Evolutionary conservation across 2,113 vertebrate species (phyloP), one percentile per base, ranked within the genome.

Genomic region (Hoplias malabaricus): DNA sequence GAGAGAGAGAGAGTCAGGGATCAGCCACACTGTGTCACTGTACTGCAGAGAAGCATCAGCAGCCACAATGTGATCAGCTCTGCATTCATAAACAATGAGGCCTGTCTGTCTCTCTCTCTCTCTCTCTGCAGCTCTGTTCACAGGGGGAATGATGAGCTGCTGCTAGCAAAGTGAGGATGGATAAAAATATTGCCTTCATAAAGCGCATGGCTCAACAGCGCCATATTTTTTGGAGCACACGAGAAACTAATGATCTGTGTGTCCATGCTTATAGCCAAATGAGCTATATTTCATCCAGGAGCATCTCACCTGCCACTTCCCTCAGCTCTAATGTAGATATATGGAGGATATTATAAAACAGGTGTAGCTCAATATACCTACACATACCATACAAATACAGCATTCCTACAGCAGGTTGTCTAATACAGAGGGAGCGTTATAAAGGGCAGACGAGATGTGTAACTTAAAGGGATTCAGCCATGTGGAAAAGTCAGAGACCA

Each of bases 1-100:
- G n/a, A n/a, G n/a, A 46, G 11, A 69, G 10, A 43, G 27, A 59
- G 29, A 61, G n/a, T 36, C 66, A 69, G 38, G 36, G 31, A 69
- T 27, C 65, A 69, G 66, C 50, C 65, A 48, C 59, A 63, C 29
- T 34, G 53, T 77, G 66, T 77, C 75, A 61, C 65, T 69, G 54
- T 77, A 69, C 65, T 77, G 75, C 75, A 77, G 75, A 61, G 38
- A 40, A 68, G 25, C 34, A 21, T 67, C 62, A 43, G 74, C 65
- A 59, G 53, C 48, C 54, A 77, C 66, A 69, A 61, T 59, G 61
- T 61, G 27, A 59, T 61, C 66, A 69, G 66, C 66, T 31, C 31
- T 59, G 54, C 54, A 69, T 48, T 77, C 36, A 77, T 77, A 59
- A 69, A 61, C 53, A 77, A 69, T 21, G 14, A 61, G 31, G 54